Evolutionary conservation across 2,888 invertebrate genomes (phyloP), one percentile per base, ranked within the genome.

Genomic region (Conomelus anceps): DNA sequence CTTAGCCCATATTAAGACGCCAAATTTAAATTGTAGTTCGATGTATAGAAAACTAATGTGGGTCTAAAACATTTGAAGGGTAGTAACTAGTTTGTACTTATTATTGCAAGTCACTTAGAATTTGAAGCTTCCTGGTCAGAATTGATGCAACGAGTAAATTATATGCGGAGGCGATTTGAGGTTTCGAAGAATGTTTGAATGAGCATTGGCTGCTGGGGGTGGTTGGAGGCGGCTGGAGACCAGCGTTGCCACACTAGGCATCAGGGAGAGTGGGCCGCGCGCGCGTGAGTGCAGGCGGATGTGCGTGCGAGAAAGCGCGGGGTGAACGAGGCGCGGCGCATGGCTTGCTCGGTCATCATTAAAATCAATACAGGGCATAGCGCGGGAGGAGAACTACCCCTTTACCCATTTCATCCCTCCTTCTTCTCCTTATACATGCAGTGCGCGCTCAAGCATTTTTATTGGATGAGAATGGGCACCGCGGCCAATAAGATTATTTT

Each of bases 401-500:
- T n/a, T n/a, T 13, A 4, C 20, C n/a, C 1, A 3, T n/a, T 26
- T 22, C 34, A 20, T 84, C 88, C 88, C 88, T 17, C 23, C 86
- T 84, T 85, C 88, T 88, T 84, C 85, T 26, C 89, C 86, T 29
- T n/a, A n/a, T n/a, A n/a, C 85, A 84, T 87, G 11, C 23, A 87
- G 63, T 23, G 87, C 89, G 89, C 88, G 85, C 84, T 63, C 88
- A 23, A 41, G n/a, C 88, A 90, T 89, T 90, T 90, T 90, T 89
- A 89, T 90, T 89, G 90, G 89, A 86, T 89, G 90, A 90, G 88
- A 88, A 90, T 90, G 89, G 89, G 86, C 89, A 88, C 86, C 89
- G 89, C 90, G 90, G 89, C 90, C 90, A 90, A 90, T 90, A 90
- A 90, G 90, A 90, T 89, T 90, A 90, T 90, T 90, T 89, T 90